Evolutionary conservation across 2,113 vertebrate genomes (phyloP), one percentile per base, ranked within the genome.

Genomic region (Empidonax traillii): DNA sequence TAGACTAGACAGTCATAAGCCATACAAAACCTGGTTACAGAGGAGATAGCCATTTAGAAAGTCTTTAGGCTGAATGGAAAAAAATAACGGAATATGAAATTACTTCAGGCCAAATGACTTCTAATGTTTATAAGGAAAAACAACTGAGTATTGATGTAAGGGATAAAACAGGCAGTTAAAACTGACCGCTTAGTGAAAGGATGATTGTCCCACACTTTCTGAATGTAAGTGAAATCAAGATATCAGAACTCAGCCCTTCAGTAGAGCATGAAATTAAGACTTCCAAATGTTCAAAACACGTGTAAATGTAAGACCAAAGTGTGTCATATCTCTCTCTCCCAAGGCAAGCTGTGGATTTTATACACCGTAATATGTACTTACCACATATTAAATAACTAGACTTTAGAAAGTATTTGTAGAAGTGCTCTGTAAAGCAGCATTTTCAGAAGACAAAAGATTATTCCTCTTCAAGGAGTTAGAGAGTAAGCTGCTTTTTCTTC

Each of bases 111-210:
- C 56, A 84, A 72, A 56, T 35, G 2, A 94, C 33, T 63, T 89
- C 44, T 79, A 33, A 37, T 44, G 5, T 37, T 84, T 51, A 20
- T 9, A 80, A 41, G 12, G 28, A 37, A 91, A 71, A 93, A 61
- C n/a, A 49, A 23, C 0, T 7, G 20, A 66, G 6, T 19, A 75
- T 1, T 0, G 0, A 59, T 18, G 3, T 23, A 62, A 52, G 14
- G 10, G n/a, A 58, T 8, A 76, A 79, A 52, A 18, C 2, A 14
- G 1, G 2, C 19, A 52, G 27, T 21, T 58, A 21, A 73, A 68
- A 72, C 0, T 2, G 1, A 46, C 6, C 8, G 65, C 28, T 43
- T 35, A 27, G 28, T 20, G 73, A 23, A 67, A 62, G 15, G 31
- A 75, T 2, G 1, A 33, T 0, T 68, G 33, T 27, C 41, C 30